These are phyloP conservation scores for Polydesmus complanatus DNA, from an alignment of 2,888 invertebrate species.

Conservation along the genomic window DNA sequence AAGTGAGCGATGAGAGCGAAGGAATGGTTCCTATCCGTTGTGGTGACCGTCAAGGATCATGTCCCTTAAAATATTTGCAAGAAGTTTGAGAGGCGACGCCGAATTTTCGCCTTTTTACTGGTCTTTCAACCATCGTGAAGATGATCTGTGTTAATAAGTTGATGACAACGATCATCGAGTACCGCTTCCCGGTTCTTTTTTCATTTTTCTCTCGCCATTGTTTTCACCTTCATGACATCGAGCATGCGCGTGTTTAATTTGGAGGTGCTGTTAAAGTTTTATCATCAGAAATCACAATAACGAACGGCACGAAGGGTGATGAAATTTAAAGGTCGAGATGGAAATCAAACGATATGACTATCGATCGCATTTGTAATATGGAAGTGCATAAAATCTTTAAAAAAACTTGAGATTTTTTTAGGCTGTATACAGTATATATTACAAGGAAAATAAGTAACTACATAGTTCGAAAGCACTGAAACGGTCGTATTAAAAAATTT, in stretches of 20 bases:
- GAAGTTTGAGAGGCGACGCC: conserved; percentile 57
- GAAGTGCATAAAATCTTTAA: too few relatives aligned
- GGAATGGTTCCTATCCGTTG: conserved; percentile 89
- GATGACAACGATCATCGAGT: background rate
- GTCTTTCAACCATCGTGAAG: background rate
- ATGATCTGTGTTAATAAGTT: background rate
- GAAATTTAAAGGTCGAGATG: too few relatives aligned
- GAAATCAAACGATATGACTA: too few relatives aligned
- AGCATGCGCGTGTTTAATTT: background rate
- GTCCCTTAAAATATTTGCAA: conserved; percentile 85
- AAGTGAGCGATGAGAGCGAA: conserved; percentile 77
- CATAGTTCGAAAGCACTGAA: too few relatives aligned
- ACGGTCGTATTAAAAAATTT: too few relatives aligned
- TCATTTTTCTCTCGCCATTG: background rate
- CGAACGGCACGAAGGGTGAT: too few relatives aligned
- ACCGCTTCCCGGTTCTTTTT: background rate
- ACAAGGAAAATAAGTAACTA: too few relatives aligned
- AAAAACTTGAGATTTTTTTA: too few relatives aligned
- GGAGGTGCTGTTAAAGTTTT: background rate
- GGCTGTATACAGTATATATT: too few relatives aligned
- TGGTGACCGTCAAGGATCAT: conserved; percentile 80
- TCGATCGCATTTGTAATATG: too few relatives aligned
- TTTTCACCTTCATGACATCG: background rate
- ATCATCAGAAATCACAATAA: too few relatives aligned
- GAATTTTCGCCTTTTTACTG: background rate